Evolutionary conservation across 2,113 vertebrate species (phyloP), one percentile per base, ranked within the genome.

Genomic region (Cnemophilus loriae): DNA sequence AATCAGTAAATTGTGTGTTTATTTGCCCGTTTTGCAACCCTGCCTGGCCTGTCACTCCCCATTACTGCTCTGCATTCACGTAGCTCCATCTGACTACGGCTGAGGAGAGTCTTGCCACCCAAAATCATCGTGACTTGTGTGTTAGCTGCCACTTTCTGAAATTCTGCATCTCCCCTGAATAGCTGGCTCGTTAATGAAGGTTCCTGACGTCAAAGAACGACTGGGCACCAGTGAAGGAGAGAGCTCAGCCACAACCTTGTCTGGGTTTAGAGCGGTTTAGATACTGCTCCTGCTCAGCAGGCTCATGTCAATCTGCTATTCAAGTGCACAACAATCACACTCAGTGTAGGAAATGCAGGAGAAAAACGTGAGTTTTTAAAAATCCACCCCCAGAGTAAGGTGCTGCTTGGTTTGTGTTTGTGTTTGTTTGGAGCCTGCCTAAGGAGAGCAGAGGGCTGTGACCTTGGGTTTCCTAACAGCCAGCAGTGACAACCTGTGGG

Each of bases 341-440:
- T 69, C 27, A 60, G 53, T 21, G 3, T 0, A 32, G 68, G 59
- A 13, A 56, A 69, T 19, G 21, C 11, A 44, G 68, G 24, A 52
- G 13, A 10, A 39, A 13, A 53, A 44, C 0, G 2, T 6, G 5
- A 1, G 1, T 26, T 47, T 35, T 41, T 20, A 30, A 35, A 44
- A 84, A 70, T 42, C 50, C 13, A 7, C 12, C 70, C 33, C 30
- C 26, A 49, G 68, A 52, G 39, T 5, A 28, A 78, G 78, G 65
- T 61, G 73, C 26, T 78, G 3, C 53, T 52, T 28, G 49, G 46
- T 44, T 19, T 74, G 32, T 41, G 5, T 44, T 61, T 35, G 22
- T 74, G 10, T 61, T 53, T 47, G 33, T 44, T 24, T 50, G 41
- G 18, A 46, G 33, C 61, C 60, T 33, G 41, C 65, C 35, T 28